Conservation (phyloP, 1,140 invertebrate species). For the Orius insidiosus region DNA sequence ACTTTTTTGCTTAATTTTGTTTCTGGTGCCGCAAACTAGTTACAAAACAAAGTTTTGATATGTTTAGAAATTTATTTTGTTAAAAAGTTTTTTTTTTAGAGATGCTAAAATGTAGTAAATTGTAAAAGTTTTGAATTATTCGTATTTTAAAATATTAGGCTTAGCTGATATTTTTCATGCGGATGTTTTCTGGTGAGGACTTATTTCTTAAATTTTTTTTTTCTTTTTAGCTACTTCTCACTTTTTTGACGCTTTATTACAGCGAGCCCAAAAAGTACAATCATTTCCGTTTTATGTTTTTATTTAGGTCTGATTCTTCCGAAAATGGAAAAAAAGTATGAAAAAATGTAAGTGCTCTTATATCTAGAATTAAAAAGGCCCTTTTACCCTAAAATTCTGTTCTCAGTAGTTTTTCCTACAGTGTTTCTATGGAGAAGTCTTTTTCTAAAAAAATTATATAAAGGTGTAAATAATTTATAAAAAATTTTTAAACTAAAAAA, state of each 20-base stretch:
- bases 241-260: background rate
- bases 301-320: slow-evolving; percentile 1
- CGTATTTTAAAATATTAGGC: too few relatives aligned
- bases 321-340: slow-evolving; percentile 1
- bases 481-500: too few relatives aligned
- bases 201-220: background rate
- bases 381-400: background rate
- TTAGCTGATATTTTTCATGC: background rate
- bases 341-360: slow-evolving; percentile 12
- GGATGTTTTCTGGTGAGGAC: background rate
- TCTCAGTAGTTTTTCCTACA: too few relatives aligned
- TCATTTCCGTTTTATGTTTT: slow-evolving; percentile 1
- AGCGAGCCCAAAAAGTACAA: background rate
- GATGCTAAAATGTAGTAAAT: too few relatives aligned
- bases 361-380: slow-evolving; percentile 7
- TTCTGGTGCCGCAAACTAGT: background rate
- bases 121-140: too few relatives aligned
- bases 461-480: too few relatives aligned
- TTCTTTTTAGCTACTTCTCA: slow-evolving; percentile 2
- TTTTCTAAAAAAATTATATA: too few relatives aligned
- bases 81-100: too few relatives aligned
- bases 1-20: background rate
- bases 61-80: too few relatives aligned
- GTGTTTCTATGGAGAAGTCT: too few relatives aligned
- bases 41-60: too few relatives aligned